These are phyloP conservation scores for Melanostoma mellinum DNA, from an alignment of 2,888 invertebrate genomes.

Conservation along the genomic window DNA sequence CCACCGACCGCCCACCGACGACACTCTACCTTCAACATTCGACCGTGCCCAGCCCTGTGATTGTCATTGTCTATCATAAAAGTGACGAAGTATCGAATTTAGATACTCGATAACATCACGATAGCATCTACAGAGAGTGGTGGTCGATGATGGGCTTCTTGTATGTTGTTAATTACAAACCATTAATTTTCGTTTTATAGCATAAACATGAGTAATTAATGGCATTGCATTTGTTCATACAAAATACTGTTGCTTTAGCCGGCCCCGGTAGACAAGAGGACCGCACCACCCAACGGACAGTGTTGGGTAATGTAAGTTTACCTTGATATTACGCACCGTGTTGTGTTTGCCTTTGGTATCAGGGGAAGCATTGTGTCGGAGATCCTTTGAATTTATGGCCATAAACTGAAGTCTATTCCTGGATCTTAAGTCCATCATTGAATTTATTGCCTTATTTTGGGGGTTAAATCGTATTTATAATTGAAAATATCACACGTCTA, in stretches of 20 bases:
- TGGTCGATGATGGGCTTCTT: not conserved
- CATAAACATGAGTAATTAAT: conserved; percentile 62
- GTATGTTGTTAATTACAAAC: conserved; percentile 66
- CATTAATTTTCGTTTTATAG: conserved; percentile 68
- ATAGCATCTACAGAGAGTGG: not conserved
- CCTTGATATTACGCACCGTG: not conserved
- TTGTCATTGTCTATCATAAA: conserved; percentile 41
- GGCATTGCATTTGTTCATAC: conserved; percentile 33
- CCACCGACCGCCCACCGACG: conserved; percentile 28
- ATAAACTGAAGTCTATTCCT: conserved; percentile 37
- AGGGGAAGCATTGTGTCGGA: not conserved
- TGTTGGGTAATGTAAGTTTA: conserved; percentile 30
- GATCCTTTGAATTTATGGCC: conserved; percentile 28
- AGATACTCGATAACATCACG: conserved; percentile 50
- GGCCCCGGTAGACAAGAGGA: conserved; percentile 16
- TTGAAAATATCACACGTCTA: conserved; percentile 35
- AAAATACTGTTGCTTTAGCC: conserved; percentile 13
- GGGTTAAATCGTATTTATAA: conserved; percentile 60
- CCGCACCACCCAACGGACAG: not conserved
- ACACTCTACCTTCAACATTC: too few species aligned
- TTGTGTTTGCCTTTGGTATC: not conserved
- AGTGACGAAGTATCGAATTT: conserved; percentile 61
- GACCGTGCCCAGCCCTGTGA: too few species aligned
- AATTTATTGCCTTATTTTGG: conserved; percentile 58
- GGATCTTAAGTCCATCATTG: conserved; percentile 14